Percentiles rank a stretch among this genome's conserved stretches.
Conservation (phyloP, 1,140 invertebrate species). For the Gonioctena quinquepunctata region DNA sequence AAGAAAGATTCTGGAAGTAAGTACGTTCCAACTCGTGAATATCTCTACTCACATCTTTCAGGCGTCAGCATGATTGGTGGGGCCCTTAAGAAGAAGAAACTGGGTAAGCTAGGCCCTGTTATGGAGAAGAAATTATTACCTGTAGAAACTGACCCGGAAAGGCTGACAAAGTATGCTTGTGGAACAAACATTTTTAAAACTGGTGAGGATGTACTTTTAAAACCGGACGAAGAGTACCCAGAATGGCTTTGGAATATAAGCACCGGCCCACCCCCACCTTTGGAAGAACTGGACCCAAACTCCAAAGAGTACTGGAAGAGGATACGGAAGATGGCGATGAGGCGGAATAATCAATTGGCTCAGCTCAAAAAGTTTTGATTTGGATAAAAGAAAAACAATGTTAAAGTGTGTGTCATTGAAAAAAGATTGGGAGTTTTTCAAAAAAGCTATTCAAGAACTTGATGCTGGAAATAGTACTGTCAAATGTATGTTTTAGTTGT, state of each 20-base stretch:
- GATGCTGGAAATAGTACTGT: no score
- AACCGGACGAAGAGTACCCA: constrained; percentile 87
- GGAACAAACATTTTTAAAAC: constrained; percentile 82
- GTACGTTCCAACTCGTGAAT: constrained; percentile 1
- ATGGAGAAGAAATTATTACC: constrained; percentile 75
- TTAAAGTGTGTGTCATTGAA: background rate
- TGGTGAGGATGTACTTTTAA: constrained; percentile 81
- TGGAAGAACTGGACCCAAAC: constrained; percentile 79
- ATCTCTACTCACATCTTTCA: constrained; percentile 26
- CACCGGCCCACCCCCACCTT: constrained; percentile 61
- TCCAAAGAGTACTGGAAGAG: constrained; percentile 81
- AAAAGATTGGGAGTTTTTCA: constrained; percentile 5
- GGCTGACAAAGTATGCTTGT: constrained; percentile 80
- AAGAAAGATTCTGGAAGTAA: constrained; percentile 37
- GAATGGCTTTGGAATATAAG: constrained; percentile 88
- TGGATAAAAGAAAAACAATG: background rate
- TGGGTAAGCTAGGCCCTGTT: constrained; percentile 60
- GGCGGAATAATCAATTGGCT: constrained; percentile 64
- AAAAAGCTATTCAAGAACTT: no score
- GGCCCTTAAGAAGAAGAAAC: constrained; percentile 60
- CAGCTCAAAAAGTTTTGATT: constrained; percentile 60
- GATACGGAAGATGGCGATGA: constrained; percentile 65
- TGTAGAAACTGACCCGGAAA: constrained; percentile 84
- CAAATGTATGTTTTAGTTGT: no score
- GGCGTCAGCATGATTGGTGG: constrained; percentile 47